Percentiles rank a stretch among this genome's conserved stretches.
phyloP scores from a whole-genome alignment of 2,113 vertebrate genomes.

The Sterna hirundo region DNA sequence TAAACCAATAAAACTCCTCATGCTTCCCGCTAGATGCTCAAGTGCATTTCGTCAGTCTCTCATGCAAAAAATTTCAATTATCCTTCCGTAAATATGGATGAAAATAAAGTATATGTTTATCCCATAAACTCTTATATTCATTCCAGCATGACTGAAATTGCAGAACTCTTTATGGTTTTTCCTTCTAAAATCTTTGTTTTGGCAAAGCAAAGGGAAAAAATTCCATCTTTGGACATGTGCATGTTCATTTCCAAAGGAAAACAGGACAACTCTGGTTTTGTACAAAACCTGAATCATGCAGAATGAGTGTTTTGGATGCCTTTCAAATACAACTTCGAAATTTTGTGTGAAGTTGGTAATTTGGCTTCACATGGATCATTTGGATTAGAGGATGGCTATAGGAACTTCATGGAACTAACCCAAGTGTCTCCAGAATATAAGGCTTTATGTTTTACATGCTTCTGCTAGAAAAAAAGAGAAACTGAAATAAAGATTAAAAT shows the following conservation, averaged over 20 bases:
- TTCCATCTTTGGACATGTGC: neutral
- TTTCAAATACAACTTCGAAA: neutral
- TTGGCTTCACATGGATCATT: neutral
- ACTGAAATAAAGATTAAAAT: neutral
- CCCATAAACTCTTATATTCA: neutral
- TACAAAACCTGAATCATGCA: neutral
- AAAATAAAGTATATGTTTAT: conserved; percentile 16
- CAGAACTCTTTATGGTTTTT: neutral
- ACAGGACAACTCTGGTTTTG: neutral
- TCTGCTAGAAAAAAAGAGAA: neutral
- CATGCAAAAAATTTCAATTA: conserved; percentile 21
- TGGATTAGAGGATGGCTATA: neutral
- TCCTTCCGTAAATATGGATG: conserved; percentile 24
- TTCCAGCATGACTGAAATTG: neutral
- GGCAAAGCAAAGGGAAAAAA: neutral
- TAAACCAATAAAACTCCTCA: neutral
- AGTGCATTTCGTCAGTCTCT: neutral
- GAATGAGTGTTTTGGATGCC: neutral
- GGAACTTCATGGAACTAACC: neutral
- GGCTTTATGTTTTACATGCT: neutral
- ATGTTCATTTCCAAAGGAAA: neutral
- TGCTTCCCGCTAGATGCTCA: neutral
- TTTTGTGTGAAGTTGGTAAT: neutral
- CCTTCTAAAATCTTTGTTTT: neutral
- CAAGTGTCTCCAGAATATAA: neutral